Conservation (phyloP, 2,888 invertebrate species). For the Leptopilina myrica region DNA sequence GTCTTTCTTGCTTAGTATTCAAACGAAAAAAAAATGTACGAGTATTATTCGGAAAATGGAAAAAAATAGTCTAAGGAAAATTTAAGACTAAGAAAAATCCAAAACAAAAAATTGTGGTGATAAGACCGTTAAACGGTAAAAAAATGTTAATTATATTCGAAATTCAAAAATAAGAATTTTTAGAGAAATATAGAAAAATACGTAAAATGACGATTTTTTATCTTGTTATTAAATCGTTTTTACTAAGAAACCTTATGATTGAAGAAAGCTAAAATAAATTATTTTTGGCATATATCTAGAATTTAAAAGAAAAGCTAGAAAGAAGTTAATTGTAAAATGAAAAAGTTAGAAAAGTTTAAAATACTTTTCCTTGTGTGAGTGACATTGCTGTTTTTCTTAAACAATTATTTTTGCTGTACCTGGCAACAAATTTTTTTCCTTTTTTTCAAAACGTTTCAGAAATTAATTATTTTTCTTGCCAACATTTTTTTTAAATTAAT, state of each 20-base stretch:
- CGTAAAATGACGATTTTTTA: neutral
- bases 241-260: neutral
- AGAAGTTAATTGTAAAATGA: neutral
- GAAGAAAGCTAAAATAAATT: neutral
- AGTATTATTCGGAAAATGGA: conserved; percentile 6
- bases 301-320: neutral
- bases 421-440: neutral
- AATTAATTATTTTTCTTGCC: neutral
- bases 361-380: neutral
- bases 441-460: neutral
- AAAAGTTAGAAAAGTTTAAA: neutral
- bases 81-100: neutral
- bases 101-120: neutral
- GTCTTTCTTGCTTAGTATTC: neutral
- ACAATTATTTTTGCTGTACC: neutral
- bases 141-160: neutral
- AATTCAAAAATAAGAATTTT: neutral
- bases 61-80: neutral
- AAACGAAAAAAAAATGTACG: neutral
- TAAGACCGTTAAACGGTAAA: neutral
- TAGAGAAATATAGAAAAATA: neutral
- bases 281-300: conserved; percentile 10
- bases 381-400: neutral
- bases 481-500: neutral
- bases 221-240: conserved; percentile 1